Evolutionary conservation across 2,888 invertebrate species (phyloP).

Genomic region (Matsumyia berberina): DNA sequence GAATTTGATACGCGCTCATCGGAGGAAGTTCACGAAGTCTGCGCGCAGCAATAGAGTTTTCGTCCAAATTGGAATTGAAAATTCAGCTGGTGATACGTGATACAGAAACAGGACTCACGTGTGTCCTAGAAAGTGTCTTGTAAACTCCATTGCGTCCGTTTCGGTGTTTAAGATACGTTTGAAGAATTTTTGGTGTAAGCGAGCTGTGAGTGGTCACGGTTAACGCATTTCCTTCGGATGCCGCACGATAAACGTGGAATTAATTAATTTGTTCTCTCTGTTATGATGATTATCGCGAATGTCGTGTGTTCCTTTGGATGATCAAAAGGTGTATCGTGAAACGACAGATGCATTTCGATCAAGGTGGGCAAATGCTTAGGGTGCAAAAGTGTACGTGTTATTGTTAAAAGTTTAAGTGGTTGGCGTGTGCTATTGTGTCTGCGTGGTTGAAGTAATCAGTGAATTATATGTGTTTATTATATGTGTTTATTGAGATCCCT

Average conservation of each 20-base stretch:
- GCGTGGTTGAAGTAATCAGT: slow-evolving; percentile 21
- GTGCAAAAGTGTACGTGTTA: slow-evolving; percentile 14
- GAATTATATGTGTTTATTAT: slow-evolving; percentile 14
- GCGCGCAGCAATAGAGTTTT: slow-evolving; percentile 27
- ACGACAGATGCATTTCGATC: slow-evolving; percentile 49
- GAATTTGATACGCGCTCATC: slow-evolving; percentile 38
- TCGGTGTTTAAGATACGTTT: slow-evolving; percentile 4
- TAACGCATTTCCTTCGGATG: slow-evolving; percentile 37
- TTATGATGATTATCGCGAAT: slow-evolving; percentile 24
- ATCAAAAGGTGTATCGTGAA: slow-evolving; percentile 25
- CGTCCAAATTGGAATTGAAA: slow-evolving; percentile 25
- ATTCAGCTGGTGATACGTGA: not conserved
- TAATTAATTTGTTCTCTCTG: slow-evolving; percentile 40
- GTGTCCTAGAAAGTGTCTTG: slow-evolving; percentile 19
- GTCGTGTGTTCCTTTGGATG: slow-evolving; percentile 38
- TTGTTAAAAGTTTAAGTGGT: slow-evolving; percentile 8
- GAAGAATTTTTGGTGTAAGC: slow-evolving; percentile 1
- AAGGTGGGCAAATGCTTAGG: slow-evolving; percentile 18
- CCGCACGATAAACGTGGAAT: slow-evolving; percentile 65
- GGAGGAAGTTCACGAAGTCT: slow-evolving; percentile 22
- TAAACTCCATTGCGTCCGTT: not conserved
- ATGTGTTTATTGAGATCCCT: not conserved
- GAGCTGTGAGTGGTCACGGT: slow-evolving; percentile 32
- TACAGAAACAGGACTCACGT: slow-evolving; percentile 28
- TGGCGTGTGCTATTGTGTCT: slow-evolving; percentile 1